Percentiles rank a stretch among this genome's conserved stretches.
Evolutionary conservation across 2,888 invertebrate genomes (phyloP).

Genomic region (Pollenia griseotomentosa): DNA sequence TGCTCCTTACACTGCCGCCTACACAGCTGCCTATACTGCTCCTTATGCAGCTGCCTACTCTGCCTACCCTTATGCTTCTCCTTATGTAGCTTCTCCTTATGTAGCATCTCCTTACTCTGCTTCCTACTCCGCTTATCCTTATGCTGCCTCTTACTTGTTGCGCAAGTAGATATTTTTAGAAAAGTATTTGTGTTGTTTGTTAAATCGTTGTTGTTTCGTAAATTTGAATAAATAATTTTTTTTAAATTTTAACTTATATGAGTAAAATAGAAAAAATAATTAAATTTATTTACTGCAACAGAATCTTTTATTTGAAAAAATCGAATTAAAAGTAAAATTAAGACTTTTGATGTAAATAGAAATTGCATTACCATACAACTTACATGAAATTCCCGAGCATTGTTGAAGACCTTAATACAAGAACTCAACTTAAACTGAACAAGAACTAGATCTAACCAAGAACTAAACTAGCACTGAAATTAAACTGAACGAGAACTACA

Average conservation of each 20-base stretch:
- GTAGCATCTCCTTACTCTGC: slow-evolving; percentile 69
- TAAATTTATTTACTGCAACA: slow-evolving; percentile 4
- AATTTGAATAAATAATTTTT: neutral
- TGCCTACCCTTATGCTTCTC: slow-evolving; percentile 74
- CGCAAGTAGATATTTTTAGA: slow-evolving; percentile 54
- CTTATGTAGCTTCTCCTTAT: slow-evolving; percentile 75
- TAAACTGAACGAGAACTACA: too few relatives aligned
- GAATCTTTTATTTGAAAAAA: neutral
- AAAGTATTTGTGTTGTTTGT: slow-evolving; percentile 3
- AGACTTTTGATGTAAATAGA: too few relatives aligned
- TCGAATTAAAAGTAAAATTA: too few relatives aligned
- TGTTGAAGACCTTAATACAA: too few relatives aligned
- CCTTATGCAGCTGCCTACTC: slow-evolving; percentile 63
- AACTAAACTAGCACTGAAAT: too few relatives aligned
- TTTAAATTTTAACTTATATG: neutral
- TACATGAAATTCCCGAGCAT: too few relatives aligned
- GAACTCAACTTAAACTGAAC: too few relatives aligned
- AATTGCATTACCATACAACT: too few relatives aligned
- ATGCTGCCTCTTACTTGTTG: slow-evolving; percentile 67
- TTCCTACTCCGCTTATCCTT: slow-evolving; percentile 74
- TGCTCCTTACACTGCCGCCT: slow-evolving; percentile 75
- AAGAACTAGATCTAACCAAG: too few relatives aligned
- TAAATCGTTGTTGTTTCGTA: neutral
- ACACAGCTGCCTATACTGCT: slow-evolving; percentile 70
- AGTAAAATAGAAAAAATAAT: neutral